Conservation (phyloP, 2,113 vertebrate genomes). For the Cebus imitator region DNA sequence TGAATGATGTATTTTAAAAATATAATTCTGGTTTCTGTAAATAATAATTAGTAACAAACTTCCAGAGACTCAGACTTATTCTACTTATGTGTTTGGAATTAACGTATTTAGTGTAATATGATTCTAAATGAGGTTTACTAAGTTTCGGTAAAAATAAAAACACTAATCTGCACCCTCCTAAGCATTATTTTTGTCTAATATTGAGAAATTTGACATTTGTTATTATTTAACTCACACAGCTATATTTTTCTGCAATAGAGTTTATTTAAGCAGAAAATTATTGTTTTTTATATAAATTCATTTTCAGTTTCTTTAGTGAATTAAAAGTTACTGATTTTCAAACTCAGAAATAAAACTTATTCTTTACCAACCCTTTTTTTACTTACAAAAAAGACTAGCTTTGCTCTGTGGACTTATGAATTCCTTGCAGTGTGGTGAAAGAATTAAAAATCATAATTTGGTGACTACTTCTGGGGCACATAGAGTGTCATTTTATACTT, state of each 20-base stretch:
- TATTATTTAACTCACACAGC: constrained; percentile 41
- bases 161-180: background rate
- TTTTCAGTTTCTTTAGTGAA: constrained; percentile 45
- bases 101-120: constrained; percentile 23
- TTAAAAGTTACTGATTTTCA: constrained; percentile 45
- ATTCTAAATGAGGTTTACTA: constrained; percentile 35
- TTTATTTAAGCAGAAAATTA: constrained; percentile 52
- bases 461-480: background rate
- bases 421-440: background rate
- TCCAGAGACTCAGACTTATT: background rate
- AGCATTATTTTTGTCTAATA: constrained; percentile 39
- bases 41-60: constrained; percentile 9
- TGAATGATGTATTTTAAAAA: background rate
- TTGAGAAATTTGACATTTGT: constrained; percentile 31
- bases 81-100: constrained; percentile 10
- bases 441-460: constrained; percentile 20
- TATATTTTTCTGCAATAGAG: constrained; percentile 37
- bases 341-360: constrained; percentile 44
- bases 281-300: constrained; percentile 19
- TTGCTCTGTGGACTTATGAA: constrained; percentile 10
- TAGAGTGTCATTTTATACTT: background rate
- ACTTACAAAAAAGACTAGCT: background rate
- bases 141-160: constrained; percentile 43
- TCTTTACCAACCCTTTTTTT: background rate
- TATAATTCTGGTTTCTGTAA: background rate